Evolutionary conservation across 2,888 invertebrate species (phyloP).

Genomic region (Eupithecia abbreviata): DNA sequence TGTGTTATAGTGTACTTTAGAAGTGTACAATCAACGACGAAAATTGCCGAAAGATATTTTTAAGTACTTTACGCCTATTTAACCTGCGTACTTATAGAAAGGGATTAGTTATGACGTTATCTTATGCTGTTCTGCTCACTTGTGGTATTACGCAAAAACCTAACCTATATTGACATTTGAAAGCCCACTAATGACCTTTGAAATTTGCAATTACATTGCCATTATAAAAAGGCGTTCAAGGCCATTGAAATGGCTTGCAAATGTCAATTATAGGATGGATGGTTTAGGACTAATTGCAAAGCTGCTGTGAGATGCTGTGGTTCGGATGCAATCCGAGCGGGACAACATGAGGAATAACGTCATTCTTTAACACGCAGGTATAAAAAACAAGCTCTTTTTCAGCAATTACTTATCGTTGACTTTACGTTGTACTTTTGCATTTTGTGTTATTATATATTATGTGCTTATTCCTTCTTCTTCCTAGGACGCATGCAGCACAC

Average conservation of each 20-base stretch:
- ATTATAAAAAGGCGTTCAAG: no score
- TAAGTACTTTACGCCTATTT: not conserved
- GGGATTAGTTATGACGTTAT: not conserved
- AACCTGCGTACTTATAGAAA: not conserved
- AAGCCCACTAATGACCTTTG: no score
- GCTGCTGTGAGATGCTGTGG: no score
- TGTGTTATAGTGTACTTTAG: not conserved
- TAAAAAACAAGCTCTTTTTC: conserved; percentile 2
- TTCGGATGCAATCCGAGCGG: not conserved
- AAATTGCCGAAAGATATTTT: not conserved
- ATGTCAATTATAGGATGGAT: no score
- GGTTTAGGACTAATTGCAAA: no score
- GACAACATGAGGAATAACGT: not conserved
- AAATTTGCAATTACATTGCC: no score
- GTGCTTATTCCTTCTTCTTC: conserved; percentile 74
- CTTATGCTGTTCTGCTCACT: not conserved
- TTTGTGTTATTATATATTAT: not conserved
- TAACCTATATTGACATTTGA: no score
- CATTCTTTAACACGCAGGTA: not conserved
- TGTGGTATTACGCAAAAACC: no score
- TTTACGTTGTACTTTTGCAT: not conserved
- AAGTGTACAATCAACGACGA: not conserved
- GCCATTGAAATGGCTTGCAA: no score
- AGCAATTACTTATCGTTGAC: not conserved
- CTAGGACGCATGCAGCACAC: conserved; percentile 78